A percentile compares a stretch with the other conserved stretches of the same genome.
These are phyloP conservation scores for Equus przewalskii DNA, from an alignment of 2,113 vertebrate genomes.

Conservation along the genomic window DNA sequence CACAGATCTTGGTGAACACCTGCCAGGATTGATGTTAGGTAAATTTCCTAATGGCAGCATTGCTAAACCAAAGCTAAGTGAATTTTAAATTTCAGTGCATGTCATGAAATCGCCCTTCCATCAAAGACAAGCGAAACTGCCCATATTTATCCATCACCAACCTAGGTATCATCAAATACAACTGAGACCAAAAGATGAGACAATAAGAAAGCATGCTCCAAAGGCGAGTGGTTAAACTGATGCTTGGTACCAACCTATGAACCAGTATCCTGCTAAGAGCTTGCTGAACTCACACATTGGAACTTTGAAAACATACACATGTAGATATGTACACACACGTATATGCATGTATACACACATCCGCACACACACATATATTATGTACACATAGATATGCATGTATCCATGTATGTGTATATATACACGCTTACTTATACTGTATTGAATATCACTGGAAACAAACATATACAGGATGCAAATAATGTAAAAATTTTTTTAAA, in stretches of 20 bases:
- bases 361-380: neutral
- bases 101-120: neutral
- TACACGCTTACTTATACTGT: neutral
- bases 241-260: neutral
- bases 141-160: neutral
- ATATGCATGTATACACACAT: no score
- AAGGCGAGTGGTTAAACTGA: neutral
- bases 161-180: neutral
- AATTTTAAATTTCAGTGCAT: neutral
- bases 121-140: neutral
- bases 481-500: neutral
- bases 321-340: accelerated
- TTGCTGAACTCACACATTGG: no score
- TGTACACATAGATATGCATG: no score
- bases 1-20: neutral
- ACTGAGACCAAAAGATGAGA: neutral
- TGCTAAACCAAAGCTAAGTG: neutral
- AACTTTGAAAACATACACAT: neutral
- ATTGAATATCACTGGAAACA: neutral
- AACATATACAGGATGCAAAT: neutral
- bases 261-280: neutral
- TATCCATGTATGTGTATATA: neutral
- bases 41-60: neutral
- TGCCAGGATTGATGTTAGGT: neutral
- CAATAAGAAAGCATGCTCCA: neutral